Base-by-base conservation (phyloP, 2,113 vertebrate species). In the Tringa solitaria region DNA sequence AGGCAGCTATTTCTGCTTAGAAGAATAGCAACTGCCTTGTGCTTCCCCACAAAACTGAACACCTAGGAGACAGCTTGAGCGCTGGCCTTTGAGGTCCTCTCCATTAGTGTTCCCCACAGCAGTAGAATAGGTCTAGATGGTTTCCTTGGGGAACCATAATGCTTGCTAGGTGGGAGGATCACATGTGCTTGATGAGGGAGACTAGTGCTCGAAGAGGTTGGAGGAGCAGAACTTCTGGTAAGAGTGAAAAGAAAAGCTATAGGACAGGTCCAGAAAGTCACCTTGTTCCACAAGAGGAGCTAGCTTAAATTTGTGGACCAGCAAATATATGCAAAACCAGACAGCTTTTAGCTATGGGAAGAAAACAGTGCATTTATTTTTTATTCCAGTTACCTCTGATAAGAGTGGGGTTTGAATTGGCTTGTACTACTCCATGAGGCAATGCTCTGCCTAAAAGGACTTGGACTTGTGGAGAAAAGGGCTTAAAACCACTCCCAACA, bases 51-150 rank as follows among this genome's bases (percentile, higher is more conserved):
- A 54, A 50, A 72, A 37, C 18, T 14, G 35, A 43, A 43, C 2
- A 6, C 18, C 12, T 53, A 6, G 45, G 23, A 53, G 51, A 23
- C 48, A 22, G 5, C 60, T 76, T 69, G 67, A 76, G 39, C 39
- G 7, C 7, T 45, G 39, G 18, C 0, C 1, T 65, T 75, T 68
- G 32, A 3, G 0, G 27, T 89, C 2, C 0, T 48, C 35, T 68
- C 18, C 2, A 0, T 48, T 8, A 20, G 24, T 0, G 0, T 65
- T 87, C 30, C 17, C 21, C 8, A 3, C 13, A 45, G 37, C 14
- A 69, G 45, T 50, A 32, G 21, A 50, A 27, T 26, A 41, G 6
- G 23, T 53, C 60, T 53, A 8, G 35, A 19, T 33, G 16, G 45
- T 64, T 85, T 50, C 21, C 68, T 48, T 32, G n/a, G 23, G 26